Conservation (phyloP, 2,113 vertebrate species). For the Cromileptes altivelis region DNA sequence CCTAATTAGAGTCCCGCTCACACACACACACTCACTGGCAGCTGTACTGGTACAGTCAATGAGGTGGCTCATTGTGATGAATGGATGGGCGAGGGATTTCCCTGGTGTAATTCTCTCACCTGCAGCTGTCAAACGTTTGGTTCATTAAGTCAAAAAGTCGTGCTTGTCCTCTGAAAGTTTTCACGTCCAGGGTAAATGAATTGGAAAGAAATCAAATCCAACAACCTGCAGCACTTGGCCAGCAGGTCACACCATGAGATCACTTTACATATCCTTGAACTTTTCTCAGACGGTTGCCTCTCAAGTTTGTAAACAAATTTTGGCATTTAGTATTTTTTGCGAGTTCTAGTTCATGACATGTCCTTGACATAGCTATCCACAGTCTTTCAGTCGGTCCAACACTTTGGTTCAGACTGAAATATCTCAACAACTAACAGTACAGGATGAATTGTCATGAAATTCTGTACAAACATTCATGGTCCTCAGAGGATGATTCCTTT, state of each 20-base stretch:
- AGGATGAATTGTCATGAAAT: too few species aligned
- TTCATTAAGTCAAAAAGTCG: constrained; percentile 56
- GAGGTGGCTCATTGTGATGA: constrained; percentile 77
- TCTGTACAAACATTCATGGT: neutral
- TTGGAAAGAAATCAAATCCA: constrained; percentile 39
- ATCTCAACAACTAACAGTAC: accelerated
- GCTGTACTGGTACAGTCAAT: constrained; percentile 61
- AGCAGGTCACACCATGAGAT: neutral
- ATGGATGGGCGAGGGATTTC: constrained; percentile 45
- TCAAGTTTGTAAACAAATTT: neutral
- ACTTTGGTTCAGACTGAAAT: neutral
- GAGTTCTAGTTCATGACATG: neutral
- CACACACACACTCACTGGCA: constrained; percentile 49
- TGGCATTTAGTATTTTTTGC: neutral
- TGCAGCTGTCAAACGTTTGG: constrained; percentile 32
- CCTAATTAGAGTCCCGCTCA: constrained; percentile 42
- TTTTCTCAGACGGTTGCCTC: neutral
- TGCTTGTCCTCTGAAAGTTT: constrained; percentile 49
- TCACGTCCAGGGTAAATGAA: constrained; percentile 39
- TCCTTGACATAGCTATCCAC: neutral
- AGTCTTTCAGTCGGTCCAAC: neutral
- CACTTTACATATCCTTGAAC: constrained; percentile 26
- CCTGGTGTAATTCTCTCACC: constrained; percentile 47
- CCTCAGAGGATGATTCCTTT: neutral
- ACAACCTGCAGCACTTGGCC: neutral